A percentile compares a stretch with the other conserved stretches of the same genome.
phyloP scores from a whole-genome alignment of 2,797 vertebrate genomes.

The Yasuhikotakia modesta region DNA sequence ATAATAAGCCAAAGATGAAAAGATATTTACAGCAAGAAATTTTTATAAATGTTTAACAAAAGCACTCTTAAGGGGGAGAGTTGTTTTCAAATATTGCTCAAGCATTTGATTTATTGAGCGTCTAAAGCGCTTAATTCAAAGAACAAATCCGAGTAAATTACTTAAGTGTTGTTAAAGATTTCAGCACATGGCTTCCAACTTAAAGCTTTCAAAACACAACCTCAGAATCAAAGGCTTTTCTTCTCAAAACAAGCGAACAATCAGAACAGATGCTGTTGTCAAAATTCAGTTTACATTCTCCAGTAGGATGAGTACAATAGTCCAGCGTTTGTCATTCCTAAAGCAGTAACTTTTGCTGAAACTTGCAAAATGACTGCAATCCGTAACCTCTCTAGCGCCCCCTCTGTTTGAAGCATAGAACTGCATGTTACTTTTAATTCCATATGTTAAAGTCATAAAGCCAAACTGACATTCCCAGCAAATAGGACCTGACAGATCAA shows the following conservation, averaged over 20 bases:
- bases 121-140: constrained; percentile 2
- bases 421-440: no score
- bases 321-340: neutral
- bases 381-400: no score
- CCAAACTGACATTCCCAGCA: no score
- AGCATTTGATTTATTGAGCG: neutral
- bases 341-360: no score
- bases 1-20: constrained; percentile 1
- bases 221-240: neutral
- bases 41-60: neutral
- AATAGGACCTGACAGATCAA: no score
- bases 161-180: neutral
- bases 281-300: no score
- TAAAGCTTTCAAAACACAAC: neutral
- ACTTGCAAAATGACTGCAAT: no score
- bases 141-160: constrained; percentile 11
- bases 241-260: neutral
- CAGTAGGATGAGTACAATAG: neutral
- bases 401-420: no score
- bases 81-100: neutral
- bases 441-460: no score
- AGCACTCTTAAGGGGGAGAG: neutral
- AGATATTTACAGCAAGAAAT: neutral
- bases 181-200: neutral
- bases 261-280: neutral